Evolutionary conservation across 2,888 invertebrate genomes (phyloP).

Genomic region (Acrobasis repandana): DNA sequence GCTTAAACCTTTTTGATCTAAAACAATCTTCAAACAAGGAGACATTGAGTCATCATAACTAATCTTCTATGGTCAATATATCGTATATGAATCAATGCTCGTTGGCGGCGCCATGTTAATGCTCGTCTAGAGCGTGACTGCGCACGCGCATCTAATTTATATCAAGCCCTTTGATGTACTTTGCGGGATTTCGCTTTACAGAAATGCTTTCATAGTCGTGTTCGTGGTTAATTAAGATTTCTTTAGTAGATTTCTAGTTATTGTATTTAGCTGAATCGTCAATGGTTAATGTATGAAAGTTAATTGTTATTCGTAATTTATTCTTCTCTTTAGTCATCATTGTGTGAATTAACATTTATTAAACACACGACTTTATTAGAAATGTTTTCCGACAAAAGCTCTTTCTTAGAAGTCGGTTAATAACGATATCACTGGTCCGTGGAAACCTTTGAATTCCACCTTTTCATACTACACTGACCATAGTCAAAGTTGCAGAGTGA

Average conservation of each 20-base stretch:
- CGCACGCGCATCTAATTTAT: constrained; percentile 56
- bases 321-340: too few relatives aligned
- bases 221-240: constrained; percentile 30
- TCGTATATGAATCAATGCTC: constrained; percentile 39
- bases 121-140: constrained; percentile 51
- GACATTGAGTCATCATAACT: constrained; percentile 22
- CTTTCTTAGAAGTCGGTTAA: too few relatives aligned
- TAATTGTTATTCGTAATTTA: too few relatives aligned
- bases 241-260: constrained; percentile 22
- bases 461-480: too few relatives aligned
- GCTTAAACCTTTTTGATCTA: neutral
- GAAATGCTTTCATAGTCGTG: constrained; percentile 40
- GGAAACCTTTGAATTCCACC: too few relatives aligned
- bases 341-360: too few relatives aligned
- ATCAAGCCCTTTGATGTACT: constrained; percentile 64
- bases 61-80: constrained; percentile 60
- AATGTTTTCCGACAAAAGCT: too few relatives aligned
- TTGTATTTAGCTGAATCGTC: neutral
- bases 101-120: constrained; percentile 69
- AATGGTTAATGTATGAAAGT: too few relatives aligned
- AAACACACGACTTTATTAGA: too few relatives aligned
- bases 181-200: constrained; percentile 40
- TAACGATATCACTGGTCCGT: too few relatives aligned
- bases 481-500: too few relatives aligned
- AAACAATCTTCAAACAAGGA: constrained; percentile 17